Evolutionary conservation across 2,113 vertebrate genomes (phyloP), one percentile per base, ranked within the genome.

Genomic region (Mus spicilegus): DNA sequence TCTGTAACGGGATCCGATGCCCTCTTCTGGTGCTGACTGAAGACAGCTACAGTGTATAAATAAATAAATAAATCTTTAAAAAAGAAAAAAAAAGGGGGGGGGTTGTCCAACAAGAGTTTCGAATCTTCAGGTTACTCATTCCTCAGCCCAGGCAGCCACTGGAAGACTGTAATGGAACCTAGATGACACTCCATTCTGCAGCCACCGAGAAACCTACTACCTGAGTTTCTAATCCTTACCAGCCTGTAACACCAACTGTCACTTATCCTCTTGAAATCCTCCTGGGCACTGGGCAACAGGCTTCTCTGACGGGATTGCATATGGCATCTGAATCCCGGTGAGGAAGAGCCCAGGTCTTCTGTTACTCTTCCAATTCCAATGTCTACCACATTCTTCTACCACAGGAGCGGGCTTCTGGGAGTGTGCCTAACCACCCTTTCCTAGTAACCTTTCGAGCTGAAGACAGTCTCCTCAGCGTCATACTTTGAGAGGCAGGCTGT

Each of bases 121-220:
- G 51, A 78, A 61, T 24, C 0, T 9, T 20, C 5, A 0, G 12
- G 26, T 51, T 14, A 11, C 24, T 12, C 9, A 75, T 6, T 28
- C 30, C 13, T 9, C 13, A 75, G 6, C 30, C 22, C 9, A 67
- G 86, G 42, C 7, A 22, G 58, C 36, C 56, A 80, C 58, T 49
- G 36, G 33, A 42, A 92, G 24, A 26, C 86, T 67, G 30, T 10
- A 49, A 49, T 16, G 24, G 10, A 24, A 26, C 56, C 49, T 22
- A 56, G 8, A 33, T 11, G 8, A 56, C 28, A 73, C 39, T 39
- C 20, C 28, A 69, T 16, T 87, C 69, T 13, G 5, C 30, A 82
- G 14, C 28, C 49, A n/a, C 36, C 87, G 8, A 82, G 8, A 75
- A 49, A 80, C 61, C 42, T 39, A n/a, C 51, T 56, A 81, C 49